Base-by-base conservation (phyloP, 2,113 vertebrate genomes). In the Ophthalmolycus amberensis region DNA sequence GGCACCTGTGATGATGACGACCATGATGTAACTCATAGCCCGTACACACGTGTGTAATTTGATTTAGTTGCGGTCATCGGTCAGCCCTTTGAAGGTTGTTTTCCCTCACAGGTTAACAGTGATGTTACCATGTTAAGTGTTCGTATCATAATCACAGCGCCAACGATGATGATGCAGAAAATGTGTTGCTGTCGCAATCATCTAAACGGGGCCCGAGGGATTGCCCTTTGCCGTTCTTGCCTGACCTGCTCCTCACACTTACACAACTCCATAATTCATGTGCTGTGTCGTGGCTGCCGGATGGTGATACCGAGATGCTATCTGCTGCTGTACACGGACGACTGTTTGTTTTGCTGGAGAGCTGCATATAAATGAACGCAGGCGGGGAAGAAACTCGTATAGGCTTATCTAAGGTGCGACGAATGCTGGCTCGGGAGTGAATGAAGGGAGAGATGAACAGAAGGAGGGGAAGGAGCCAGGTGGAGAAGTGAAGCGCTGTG, bases 181-280 rank as follows among this genome's bases (percentile, higher is more conserved):
- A 80, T 64, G 27, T 52, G 72, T 64, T 79, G 7, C 32, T 44
- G 52, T 86, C 77, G 50, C 86, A 79, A 82, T 87, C 88, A 82
- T 83, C 77, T 79, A 68, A 34, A 88, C 82, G 67, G 40, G 71
- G 59, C 87, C 60, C 0, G 27, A 42, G 83, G 58, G 90, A 81
- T 25, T 60, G 85, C 62, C 86, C 84, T 90, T 82, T 86, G 74
- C 72, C 52, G 48, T 46, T 79, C 66, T 59, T 20, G 48, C 67
- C 66, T 83, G 87, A 90, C 85, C 88, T 76, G 79, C 66, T 69
- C 66, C 71, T 62, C 75, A 25, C 67, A 50, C 64, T 68, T 63
- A 46, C 79, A 73, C 70, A 64, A 12, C 88, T 94, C 78, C 87
- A 93, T 93, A 91, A 93, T 92, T 91, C 92, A 94, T 91, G 78